Evolutionary conservation across 2,113 vertebrate genomes (phyloP).

Genomic region (Cheilinus undulatus): DNA sequence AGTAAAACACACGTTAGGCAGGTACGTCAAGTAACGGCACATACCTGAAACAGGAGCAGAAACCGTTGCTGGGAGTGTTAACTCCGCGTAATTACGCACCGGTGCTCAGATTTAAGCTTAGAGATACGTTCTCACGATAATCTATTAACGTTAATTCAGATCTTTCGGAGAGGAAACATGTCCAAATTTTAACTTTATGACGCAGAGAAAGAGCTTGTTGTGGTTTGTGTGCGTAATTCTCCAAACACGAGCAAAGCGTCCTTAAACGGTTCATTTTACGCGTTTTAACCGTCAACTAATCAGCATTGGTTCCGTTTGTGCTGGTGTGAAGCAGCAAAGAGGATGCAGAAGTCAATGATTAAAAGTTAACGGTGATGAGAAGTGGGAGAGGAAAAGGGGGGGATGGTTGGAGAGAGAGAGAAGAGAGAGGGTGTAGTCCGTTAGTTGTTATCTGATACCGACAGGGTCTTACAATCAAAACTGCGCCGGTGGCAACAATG

Average conservation of each 20-base stretch:
- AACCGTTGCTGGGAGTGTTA: conserved; percentile 52
- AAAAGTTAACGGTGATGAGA: conserved; percentile 67
- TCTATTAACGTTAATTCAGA: too few species aligned
- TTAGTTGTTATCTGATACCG: conserved; percentile 82
- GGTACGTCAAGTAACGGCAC: conserved; percentile 79
- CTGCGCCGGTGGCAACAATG: conserved; percentile 72
- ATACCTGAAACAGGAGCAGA: conserved; percentile 60
- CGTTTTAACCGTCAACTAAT: too few species aligned
- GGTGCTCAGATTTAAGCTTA: neutral
- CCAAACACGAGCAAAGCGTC: too few species aligned
- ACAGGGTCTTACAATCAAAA: conserved; percentile 72
- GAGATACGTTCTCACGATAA: neutral
- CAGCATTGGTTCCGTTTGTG: neutral
- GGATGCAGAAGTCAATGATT: conserved; percentile 73
- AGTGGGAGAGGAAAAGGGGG: conserved; percentile 1
- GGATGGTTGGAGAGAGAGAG: neutral
- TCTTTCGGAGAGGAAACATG: too few species aligned
- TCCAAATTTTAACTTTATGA: too few species aligned
- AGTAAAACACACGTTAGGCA: conserved; percentile 61
- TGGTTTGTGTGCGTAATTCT: too few species aligned
- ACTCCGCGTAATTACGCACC: conserved; percentile 25
- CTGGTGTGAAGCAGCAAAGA: conserved; percentile 23
- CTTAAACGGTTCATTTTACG: too few species aligned
- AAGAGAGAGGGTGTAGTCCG: conserved; percentile 72
- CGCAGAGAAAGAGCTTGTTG: too few species aligned